Evolutionary conservation across 2,797 vertebrate genomes (phyloP), one percentile per base, ranked within the genome.

Genomic region (Hafferia zeledoni): DNA sequence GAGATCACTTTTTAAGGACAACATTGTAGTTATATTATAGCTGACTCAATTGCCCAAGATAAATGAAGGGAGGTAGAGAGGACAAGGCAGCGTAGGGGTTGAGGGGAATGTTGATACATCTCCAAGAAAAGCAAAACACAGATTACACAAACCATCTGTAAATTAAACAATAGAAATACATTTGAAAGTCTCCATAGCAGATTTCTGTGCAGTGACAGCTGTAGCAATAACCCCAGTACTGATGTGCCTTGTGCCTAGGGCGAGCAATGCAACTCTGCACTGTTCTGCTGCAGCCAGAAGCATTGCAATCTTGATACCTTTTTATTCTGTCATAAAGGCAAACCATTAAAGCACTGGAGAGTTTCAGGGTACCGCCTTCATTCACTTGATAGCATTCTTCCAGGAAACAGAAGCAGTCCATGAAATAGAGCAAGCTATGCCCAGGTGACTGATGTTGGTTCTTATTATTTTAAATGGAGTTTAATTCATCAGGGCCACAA

Each of bases 181-280:
- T 86, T 86, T 90, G 53, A 79, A 90, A 94, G 23, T 9, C 39
- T 76, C 18, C 44, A 18, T 30, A 16, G 72, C 0, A 2, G 16
- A 59, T 82, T 90, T 93, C 55, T 89, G 55, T 41, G 23, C 17
- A 47, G 39, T 47, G 17, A 50, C 55, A 72, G 39, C 33, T 87
- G 49, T 28, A 80, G 20, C n/a, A 86, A 64, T 57, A 71, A 35
- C n/a, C 35, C 12, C 4, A 3, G 17, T 23, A 12, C 12, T 33
- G 18, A 5, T 53, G 16, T 0, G 2, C 28, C 8, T 37, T 19
- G 15, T 24, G n/a, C 44, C 35, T 10, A 4, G 9, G 27, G 20
- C 0, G 0, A 71, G 44, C 9, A 6, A 7, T 0, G 0, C 9
- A 27, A 25, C 19, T 53, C 69, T 57, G 33, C 28, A 1, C 9